These are phyloP conservation scores for Remorina albescens DNA, from an alignment of 2,797 vertebrate genomes.

Conservation along the genomic window DNA sequence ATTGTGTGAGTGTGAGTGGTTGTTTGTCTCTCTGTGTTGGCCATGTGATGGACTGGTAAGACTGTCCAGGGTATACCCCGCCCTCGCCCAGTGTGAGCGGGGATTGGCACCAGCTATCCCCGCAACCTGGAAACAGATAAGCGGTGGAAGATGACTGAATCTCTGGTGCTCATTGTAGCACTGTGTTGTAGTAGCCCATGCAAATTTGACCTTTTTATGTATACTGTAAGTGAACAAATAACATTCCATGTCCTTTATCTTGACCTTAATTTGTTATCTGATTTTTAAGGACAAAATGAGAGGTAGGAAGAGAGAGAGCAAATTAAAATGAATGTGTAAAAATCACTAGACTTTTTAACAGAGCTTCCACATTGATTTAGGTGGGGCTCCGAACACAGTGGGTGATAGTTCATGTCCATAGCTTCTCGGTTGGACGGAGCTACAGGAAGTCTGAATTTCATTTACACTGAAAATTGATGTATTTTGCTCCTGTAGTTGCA, in stretches of 20 bases:
- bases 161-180: conserved; percentile 4
- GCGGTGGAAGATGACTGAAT: no score
- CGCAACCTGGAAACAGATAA: no score
- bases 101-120: no score
- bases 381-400: not conserved
- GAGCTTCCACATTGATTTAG: not conserved
- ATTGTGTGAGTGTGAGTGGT: no score
- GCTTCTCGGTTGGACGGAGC: conserved; percentile 6
- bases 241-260: conserved; percentile 41
- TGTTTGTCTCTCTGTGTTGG: no score
- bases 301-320: not conserved
- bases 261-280: conserved; percentile 49
- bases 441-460: not conserved
- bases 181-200: conserved; percentile 7
- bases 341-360: not conserved
- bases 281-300: conserved; percentile 53
- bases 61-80: no score
- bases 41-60: no score
- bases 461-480: not conserved
- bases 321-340: conserved; percentile 40
- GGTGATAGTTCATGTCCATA: not conserved
- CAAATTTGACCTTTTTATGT: conserved; percentile 51
- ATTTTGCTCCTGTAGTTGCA: not conserved
- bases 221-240: conserved; percentile 42
- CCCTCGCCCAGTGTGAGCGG: no score